Base-by-base conservation (phyloP, 2,113 vertebrate species). In the Datnioides undecimradiatus region DNA sequence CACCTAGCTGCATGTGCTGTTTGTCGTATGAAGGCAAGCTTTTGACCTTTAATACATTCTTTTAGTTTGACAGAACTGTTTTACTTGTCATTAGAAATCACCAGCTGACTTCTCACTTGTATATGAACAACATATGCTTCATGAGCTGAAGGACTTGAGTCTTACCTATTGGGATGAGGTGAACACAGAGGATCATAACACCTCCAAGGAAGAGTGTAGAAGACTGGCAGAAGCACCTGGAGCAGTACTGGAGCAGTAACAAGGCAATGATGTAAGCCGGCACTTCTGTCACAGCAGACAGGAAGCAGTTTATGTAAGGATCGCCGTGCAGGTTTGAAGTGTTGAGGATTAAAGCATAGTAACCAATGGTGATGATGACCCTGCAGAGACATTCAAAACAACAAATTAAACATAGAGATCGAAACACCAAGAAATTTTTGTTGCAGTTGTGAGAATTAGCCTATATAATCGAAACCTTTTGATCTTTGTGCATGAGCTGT, bases 321-420 rank as follows among this genome's bases (percentile, higher is more conserved):
- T 97, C 87, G 0, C 97, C 97, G 0, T 97, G 91, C 79, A 98
- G 84, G 87, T 97, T 97, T 9, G 96, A 96, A 0, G 97, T 98
- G 80, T 97, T 97, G 5, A 98, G 94, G 25, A 96, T 90, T 17
- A 98, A 93, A 10, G 95, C 96, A 6, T 93, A 97, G 82, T 98
- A 98, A 31, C 96, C 95, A 5, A 97, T 92, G 0, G 94, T 95
- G 85, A 96, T 95, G 69, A 95, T 94, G 86, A 97, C 87, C 97
- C 97, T 98, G 92, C 48, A 41, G 34, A 83, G 29, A 74, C 1
- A 59, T 40, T 25, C 17, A 63, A 43, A 36, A 31, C 3, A 57
- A 34, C 5, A 69, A 3, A 11, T 2, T 23, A 5, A 41, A 41
- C n/a, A 49, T 1, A 21, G 5, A 1, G 4, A 36, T 23, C 5